phyloP scores from a whole-genome alignment of 2,888 invertebrate species.

The Hipparchia semele region DNA sequence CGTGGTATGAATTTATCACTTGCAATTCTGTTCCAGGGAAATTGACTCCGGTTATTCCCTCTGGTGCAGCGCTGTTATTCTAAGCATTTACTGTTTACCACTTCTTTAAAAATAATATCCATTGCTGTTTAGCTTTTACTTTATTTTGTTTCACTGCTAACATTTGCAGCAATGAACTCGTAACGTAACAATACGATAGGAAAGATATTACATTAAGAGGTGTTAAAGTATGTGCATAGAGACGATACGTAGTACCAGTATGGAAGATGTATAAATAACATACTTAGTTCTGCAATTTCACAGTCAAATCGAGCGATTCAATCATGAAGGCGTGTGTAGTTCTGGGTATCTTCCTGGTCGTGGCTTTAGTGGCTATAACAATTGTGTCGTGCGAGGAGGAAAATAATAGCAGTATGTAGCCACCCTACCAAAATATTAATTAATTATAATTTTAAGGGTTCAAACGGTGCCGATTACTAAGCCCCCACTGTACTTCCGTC shows the following conservation, averaged over 20 bases:
- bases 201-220: slow-evolving; percentile 15
- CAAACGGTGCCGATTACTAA: no score
- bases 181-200: slow-evolving; percentile 15
- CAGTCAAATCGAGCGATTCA: slow-evolving; percentile 47
- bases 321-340: slow-evolving; percentile 57
- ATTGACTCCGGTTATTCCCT: slow-evolving; percentile 69
- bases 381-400: slow-evolving; percentile 19
- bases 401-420: slow-evolving; percentile 32
- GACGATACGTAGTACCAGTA: slow-evolving; percentile 42
- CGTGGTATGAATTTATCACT: slow-evolving; percentile 53
- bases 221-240: slow-evolving; percentile 41
- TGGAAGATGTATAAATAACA: slow-evolving; percentile 56
- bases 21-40: slow-evolving; percentile 60
- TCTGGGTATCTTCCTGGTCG: slow-evolving; percentile 48
- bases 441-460: no score
- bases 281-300: slow-evolving; percentile 43
- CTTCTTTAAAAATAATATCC: slow-evolving; percentile 10
- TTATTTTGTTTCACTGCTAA: not conserved
- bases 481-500: no score
- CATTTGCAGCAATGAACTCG: slow-evolving; percentile 31
- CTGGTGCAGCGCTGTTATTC: slow-evolving; percentile 30
- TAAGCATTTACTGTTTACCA: not conserved
- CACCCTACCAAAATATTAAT: not conserved
- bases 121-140: slow-evolving; percentile 22
- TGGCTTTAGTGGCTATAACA: slow-evolving; percentile 40